phyloP scores from a whole-genome alignment of 30 jellyfish, hydroid and myxozoan species.

The Clytia hemisphaerica region DNA sequence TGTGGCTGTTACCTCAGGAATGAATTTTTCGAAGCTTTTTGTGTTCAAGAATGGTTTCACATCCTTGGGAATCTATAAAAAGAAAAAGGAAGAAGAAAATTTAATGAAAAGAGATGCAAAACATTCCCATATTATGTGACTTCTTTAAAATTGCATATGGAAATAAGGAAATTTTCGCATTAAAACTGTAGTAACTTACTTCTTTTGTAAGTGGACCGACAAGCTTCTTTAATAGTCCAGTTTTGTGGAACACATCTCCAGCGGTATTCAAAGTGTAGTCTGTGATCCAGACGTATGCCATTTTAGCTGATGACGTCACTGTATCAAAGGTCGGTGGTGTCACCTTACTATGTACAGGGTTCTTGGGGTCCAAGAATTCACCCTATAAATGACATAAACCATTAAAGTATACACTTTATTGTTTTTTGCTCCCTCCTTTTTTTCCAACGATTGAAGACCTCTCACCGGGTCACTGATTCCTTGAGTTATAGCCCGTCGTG shows the following conservation, averaged over 20 bases:
- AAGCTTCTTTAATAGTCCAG: constrained; percentile 4
- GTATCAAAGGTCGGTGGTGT: not conserved
- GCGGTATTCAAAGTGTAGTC: constrained; percentile 8
- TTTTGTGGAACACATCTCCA: constrained; percentile 9
- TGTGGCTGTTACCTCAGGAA: constrained; percentile 68
- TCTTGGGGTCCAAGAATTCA: constrained; percentile 1
- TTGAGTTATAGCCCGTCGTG: too few species aligned
- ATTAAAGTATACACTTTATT: too few species aligned
- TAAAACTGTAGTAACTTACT: too few species aligned
- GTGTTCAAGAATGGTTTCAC: constrained; percentile 40
- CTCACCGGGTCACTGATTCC: too few species aligned
- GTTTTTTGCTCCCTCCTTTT: too few species aligned
- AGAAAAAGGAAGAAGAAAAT: not conserved
- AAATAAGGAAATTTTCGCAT: too few species aligned
- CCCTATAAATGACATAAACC: not conserved
- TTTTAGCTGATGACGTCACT: not conserved
- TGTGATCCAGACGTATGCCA: constrained; percentile 19
- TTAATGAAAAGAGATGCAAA: not conserved
- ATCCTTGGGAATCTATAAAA: constrained; percentile 34
- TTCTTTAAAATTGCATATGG: too few species aligned
- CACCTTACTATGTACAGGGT: constrained; percentile 2
- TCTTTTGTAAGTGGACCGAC: too few species aligned
- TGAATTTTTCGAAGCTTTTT: constrained; percentile 23
- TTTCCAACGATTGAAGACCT: too few species aligned
- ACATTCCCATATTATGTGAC: too few species aligned